Evolutionary conservation across 2,113 vertebrate species (phyloP).

Genomic region (Morone saxatilis): DNA sequence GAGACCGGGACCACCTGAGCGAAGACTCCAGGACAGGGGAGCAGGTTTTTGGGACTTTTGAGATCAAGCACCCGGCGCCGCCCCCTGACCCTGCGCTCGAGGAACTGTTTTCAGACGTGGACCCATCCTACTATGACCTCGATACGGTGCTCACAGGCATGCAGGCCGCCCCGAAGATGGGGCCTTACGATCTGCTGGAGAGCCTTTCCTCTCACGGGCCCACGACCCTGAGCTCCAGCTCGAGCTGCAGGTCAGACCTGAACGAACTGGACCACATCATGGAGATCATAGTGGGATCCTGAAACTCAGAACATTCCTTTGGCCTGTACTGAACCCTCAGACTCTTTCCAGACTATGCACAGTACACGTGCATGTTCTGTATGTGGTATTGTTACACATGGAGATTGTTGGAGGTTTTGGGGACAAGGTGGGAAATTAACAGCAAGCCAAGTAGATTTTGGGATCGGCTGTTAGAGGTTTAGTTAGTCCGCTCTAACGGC

Average conservation of each 20-base stretch:
- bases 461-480: constrained; percentile 31
- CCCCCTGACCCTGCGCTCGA: constrained; percentile 87
- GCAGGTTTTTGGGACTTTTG: constrained; percentile 96
- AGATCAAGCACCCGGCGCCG: constrained; percentile 88
- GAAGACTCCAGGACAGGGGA: constrained; percentile 88
- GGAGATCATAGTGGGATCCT: constrained; percentile 97
- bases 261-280: constrained; percentile 98
- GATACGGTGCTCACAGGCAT: constrained; percentile 95
- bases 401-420: constrained; percentile 58
- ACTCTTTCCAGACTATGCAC: constrained; percentile 76
- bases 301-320: constrained; percentile 71
- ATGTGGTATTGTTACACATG: constrained; percentile 68
- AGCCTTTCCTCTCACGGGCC: constrained; percentile 87
- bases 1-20: constrained; percentile 66
- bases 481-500: constrained; percentile 30
- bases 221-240: constrained; percentile 83
- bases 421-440: constrained; percentile 70
- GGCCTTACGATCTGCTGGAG: constrained; percentile 91
- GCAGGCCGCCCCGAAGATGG: constrained; percentile 89
- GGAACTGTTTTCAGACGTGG: constrained; percentile 94
- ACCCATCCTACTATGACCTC: constrained; percentile 94
- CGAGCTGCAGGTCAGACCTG: constrained; percentile 93
- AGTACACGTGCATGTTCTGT: constrained; percentile 64
- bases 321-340: constrained; percentile 58
- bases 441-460: constrained; percentile 34